Base-by-base conservation (phyloP, 2,797 vertebrate species). In the Masticophis lateralis region DNA sequence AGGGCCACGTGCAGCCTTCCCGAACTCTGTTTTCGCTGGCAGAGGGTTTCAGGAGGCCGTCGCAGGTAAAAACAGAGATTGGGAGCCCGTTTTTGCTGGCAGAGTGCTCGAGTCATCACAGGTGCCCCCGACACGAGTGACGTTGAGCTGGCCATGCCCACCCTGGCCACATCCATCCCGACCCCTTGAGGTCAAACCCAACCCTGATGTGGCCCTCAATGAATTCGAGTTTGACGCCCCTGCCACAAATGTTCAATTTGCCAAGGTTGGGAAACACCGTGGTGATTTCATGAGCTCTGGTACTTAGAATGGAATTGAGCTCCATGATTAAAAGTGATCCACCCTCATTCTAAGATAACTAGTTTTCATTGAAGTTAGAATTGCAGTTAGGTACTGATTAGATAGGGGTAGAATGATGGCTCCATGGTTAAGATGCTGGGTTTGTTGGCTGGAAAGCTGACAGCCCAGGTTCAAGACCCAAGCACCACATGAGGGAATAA, bases 1-100 rank as follows among this genome's bases (percentile, higher is more conserved):
- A 56, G 4, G 1, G 56, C 56, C 1, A 1, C 0, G 0, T 56
- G 56, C 4, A 4, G 56, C 56, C 14, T 56, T 56, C 56, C 56
- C 0, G 1, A 16, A 14, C 14, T 16, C 56, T 0, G 56, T 56
- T 56, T 56, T 5, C 4, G 1, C 14, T 56, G 56, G 56, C 56
- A 13, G 56, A 56, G 14, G 14, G 56, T 56, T 56, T 4, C 55
- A 56, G 13, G 55, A 56, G 55, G 0, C 55, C 13, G 13, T 56
- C 13, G 13, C 55, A 56, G 55, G 13, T 56, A 3, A 56, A 56
- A 56, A 56, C 14, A 3, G 13, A 14, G 55, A 14, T 16, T 4
- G 14, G 56, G 56, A 56, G 56, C 14, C 56, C 3, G 3, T 56
- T 56, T 56, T 56, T 0, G 0, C 56, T 16, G 14, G 12, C 56